These are phyloP conservation scores for Pangasius mekongensis DNA, from an alignment of 2,797 vertebrate genomes.

Conservation along the genomic window DNA sequence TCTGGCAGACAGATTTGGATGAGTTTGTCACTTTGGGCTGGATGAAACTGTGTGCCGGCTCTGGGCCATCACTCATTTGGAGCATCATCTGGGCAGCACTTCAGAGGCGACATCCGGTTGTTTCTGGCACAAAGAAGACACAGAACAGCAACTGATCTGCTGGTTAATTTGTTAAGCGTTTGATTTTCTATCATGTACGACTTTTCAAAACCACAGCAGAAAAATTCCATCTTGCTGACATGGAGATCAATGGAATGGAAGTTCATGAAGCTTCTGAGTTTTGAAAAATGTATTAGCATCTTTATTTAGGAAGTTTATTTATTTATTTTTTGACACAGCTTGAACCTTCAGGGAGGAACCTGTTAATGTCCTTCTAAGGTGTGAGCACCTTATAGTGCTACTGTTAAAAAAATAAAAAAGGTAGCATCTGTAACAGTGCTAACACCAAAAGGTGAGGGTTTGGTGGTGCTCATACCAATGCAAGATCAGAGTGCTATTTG, in stretches of 20 bases:
- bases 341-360: not conserved
- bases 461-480: conserved; percentile 88
- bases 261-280: not conserved
- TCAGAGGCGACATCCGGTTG: not conserved
- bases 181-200: conserved; percentile 46
- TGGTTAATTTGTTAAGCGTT: conserved; percentile 53
- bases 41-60: conserved; percentile 18
- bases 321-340: not conserved
- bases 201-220: not conserved
- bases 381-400: not conserved
- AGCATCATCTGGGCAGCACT: conserved; percentile 25
- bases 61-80: conserved; percentile 14
- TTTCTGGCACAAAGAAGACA: conserved; percentile 1
- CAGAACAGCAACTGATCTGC: conserved; percentile 42
- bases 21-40: not conserved
- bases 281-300: not conserved
- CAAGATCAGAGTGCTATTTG: conserved; percentile 91
- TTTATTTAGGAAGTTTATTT: not conserved
- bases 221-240: not conserved
- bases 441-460: conserved; percentile 79
- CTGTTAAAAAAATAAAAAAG: not conserved
- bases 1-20: conserved; percentile 16
- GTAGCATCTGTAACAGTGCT: conserved; percentile 40
- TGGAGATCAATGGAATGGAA: not conserved
- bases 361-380: not conserved